These are phyloP conservation scores for Pyrgilauda ruficollis DNA, from an alignment of 2,113 vertebrate genomes.

Conservation along the genomic window DNA sequence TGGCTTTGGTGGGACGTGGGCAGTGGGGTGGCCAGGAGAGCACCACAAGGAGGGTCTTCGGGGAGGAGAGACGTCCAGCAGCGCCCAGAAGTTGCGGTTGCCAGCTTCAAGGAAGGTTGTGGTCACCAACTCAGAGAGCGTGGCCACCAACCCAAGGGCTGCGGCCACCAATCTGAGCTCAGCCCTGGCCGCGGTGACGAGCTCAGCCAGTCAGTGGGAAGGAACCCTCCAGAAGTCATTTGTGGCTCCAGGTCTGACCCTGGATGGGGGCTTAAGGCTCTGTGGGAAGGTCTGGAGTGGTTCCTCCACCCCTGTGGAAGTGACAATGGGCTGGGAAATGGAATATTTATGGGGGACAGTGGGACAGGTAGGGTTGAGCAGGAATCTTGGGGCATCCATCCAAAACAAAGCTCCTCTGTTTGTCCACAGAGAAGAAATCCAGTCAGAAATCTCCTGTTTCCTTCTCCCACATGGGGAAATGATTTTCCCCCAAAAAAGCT, in stretches of 20 bases:
- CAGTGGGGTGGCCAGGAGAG: not conserved
- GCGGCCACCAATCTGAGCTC: not conserved
- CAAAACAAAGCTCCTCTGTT: not conserved
- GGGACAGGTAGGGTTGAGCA: not conserved
- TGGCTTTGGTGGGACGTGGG: fast-evolving
- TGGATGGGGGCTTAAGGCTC: not conserved
- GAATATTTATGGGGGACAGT: fast-evolving
- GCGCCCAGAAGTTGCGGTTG: not conserved
- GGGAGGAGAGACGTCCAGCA: not conserved
- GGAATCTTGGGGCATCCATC: fast-evolving
- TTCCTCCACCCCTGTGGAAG: not conserved
- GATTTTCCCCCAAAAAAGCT: no score
- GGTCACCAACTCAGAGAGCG: not conserved
- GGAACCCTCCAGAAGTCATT: fast-evolving
- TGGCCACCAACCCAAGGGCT: not conserved
- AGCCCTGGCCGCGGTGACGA: not conserved
- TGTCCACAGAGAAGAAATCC: not conserved
- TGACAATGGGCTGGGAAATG: fast-evolving
- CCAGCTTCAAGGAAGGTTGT: not conserved
- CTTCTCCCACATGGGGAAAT: not conserved
- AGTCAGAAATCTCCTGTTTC: not conserved
- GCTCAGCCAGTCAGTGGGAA: fast-evolving
- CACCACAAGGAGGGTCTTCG: not conserved
- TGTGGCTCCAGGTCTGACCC: not conserved
- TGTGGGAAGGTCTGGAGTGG: not conserved